Conservation (phyloP, 2,113 vertebrate species). For the Eretmochelys imbricata region DNA sequence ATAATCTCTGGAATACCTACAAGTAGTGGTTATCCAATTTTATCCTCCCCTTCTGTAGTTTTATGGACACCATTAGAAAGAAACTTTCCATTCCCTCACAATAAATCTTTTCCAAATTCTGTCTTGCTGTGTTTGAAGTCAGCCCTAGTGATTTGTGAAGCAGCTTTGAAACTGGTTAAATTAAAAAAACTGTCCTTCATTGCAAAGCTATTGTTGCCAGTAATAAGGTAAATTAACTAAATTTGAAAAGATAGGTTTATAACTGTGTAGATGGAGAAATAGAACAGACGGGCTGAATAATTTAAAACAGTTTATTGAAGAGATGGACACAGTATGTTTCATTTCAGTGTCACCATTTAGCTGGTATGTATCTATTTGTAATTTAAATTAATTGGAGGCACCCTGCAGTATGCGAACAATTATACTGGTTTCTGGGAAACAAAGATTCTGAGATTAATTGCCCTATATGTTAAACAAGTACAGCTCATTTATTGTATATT, state of each 20-base stretch:
- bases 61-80: background rate
- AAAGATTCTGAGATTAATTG: background rate
- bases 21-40: background rate
- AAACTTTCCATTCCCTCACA: background rate
- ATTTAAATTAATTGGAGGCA: background rate
- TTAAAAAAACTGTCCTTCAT: background rate
- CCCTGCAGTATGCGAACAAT: background rate
- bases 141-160: background rate
- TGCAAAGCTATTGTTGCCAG: background rate
- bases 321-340: background rate
- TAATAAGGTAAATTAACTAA: background rate
- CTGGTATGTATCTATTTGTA: background rate
- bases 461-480: background rate
- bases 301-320: background rate
- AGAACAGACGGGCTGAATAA: background rate
- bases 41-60: background rate
- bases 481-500: background rate
- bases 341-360: background rate
- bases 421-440: background rate
- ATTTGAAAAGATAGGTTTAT: background rate
- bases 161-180: background rate
- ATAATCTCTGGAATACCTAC: background rate
- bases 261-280: background rate
- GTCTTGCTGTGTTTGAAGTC: background rate
- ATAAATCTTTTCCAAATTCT: conserved; percentile 18